phyloP scores from a whole-genome alignment of 2,113 vertebrate species.

The Panurus biarmicus region DNA sequence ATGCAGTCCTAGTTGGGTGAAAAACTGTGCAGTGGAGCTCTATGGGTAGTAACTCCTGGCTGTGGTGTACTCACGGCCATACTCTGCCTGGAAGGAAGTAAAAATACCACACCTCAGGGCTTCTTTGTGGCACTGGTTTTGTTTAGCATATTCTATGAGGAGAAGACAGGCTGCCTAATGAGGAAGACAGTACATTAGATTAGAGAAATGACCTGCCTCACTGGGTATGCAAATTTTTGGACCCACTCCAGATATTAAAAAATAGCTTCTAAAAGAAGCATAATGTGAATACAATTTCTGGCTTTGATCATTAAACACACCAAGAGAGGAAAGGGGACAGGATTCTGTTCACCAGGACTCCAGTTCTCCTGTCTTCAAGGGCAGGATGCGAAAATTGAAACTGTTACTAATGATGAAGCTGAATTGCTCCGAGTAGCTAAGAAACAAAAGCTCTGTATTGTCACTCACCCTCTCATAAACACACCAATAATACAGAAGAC shows the following conservation, averaged over 20 bases:
- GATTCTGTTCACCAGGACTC: neutral
- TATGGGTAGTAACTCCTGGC: neutral
- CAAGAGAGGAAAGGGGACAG: neutral
- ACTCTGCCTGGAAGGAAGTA: neutral
- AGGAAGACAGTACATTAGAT: neutral
- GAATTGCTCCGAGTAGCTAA: neutral
- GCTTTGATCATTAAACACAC: neutral
- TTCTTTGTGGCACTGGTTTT: neutral
- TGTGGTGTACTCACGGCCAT: neutral
- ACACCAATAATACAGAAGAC: neutral
- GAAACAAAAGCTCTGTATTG: neutral
- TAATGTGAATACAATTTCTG: neutral
- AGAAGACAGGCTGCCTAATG: neutral
- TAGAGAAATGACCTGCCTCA: neutral
- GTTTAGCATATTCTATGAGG: accelerated
- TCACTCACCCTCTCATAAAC: neutral
- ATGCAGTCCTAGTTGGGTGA: neutral
- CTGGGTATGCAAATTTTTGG: neutral
- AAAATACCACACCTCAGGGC: neutral
- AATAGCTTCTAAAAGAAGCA: neutral
- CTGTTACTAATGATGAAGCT: neutral
- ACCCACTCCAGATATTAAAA: neutral
- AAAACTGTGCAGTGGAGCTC: neutral
- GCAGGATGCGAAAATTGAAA: neutral
- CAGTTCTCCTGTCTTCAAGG: neutral